These are phyloP conservation scores for Hypolimnas misippus DNA, from an alignment of 2,888 invertebrate species.

Conservation along the genomic window DNA sequence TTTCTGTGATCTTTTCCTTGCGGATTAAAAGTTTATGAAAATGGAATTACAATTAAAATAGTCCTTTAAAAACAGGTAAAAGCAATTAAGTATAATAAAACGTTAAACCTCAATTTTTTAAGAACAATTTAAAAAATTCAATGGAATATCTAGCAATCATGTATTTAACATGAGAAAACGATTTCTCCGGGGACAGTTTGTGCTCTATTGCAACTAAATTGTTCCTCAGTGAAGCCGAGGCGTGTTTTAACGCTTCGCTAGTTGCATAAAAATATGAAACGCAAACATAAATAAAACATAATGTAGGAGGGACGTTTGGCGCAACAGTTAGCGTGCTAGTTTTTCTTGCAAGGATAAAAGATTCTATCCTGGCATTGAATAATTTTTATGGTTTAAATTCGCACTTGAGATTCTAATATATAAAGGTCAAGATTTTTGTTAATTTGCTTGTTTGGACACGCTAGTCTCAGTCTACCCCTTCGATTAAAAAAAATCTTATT, in stretches of 20 bases:
- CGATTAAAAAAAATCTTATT: too few relatives aligned
- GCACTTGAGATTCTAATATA: too few relatives aligned
- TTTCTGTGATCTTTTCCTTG: too few relatives aligned
- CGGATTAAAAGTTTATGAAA: too few relatives aligned
- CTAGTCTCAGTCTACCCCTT: too few relatives aligned
- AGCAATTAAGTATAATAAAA: too few relatives aligned
- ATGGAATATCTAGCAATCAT: not conserved
- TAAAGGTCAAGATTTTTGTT: too few relatives aligned
- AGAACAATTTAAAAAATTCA: too few relatives aligned
- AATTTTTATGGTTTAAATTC: not conserved
- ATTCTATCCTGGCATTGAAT: not conserved
- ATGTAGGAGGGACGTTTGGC: not conserved
- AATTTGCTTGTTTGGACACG: too few relatives aligned
- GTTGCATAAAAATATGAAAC: constrained; percentile 13
- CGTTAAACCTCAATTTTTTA: too few relatives aligned
- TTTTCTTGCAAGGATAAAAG: not conserved
- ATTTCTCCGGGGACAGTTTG: constrained; percentile 51
- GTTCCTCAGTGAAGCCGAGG: constrained; percentile 9
- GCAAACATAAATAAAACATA: constrained; percentile 2
- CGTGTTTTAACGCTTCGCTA: constrained; percentile 9
- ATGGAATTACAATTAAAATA: too few relatives aligned
- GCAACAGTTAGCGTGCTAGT: not conserved
- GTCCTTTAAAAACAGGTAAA: too few relatives aligned
- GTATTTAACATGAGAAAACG: constrained; percentile 36
- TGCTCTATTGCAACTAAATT: constrained; percentile 52